These are phyloP conservation scores for Pristionchus maxplancki DNA, from an alignment of 2,888 invertebrate genomes.

Conservation along the genomic window DNA sequence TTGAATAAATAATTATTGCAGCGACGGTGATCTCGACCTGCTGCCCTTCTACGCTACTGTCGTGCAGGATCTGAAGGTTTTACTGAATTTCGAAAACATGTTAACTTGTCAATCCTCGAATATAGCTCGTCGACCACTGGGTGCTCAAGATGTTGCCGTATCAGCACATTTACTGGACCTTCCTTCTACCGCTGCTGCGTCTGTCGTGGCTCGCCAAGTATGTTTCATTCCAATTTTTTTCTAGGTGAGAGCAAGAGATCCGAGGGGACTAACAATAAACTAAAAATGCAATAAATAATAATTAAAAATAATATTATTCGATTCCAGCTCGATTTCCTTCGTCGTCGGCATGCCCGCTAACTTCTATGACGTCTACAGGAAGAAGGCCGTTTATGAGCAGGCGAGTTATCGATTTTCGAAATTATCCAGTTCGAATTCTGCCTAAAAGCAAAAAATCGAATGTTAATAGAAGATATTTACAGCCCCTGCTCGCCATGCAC, in stretches of 20 bases:
- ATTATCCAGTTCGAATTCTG: too few relatives aligned
- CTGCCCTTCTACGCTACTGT: constrained; percentile 76
- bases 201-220: constrained; percentile 69
- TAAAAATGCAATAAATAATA: too few relatives aligned
- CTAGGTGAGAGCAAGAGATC: background rate
- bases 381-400: constrained; percentile 64
- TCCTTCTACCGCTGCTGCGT: constrained; percentile 73
- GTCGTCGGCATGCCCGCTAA: constrained; percentile 70
- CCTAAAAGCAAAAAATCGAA: background rate
- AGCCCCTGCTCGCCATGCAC: constrained; percentile 70
- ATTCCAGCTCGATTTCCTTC: constrained; percentile 70
- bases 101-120: background rate
- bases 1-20: constrained; percentile 54
- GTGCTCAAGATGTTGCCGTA: constrained; percentile 70
- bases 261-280: too few relatives aligned
- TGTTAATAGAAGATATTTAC: too few relatives aligned
- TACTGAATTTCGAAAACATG: background rate
- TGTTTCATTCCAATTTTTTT: background rate
- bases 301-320: too few relatives aligned
- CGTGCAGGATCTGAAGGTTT: constrained; percentile 71
- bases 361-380: constrained; percentile 69
- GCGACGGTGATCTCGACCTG: constrained; percentile 76
- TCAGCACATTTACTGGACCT: constrained; percentile 76
- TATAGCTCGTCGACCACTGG: constrained; percentile 65
- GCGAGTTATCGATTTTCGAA: too few relatives aligned